phyloP scores from a whole-genome alignment of 2,888 invertebrate species.

The Eupelmus urozonus region DNA sequence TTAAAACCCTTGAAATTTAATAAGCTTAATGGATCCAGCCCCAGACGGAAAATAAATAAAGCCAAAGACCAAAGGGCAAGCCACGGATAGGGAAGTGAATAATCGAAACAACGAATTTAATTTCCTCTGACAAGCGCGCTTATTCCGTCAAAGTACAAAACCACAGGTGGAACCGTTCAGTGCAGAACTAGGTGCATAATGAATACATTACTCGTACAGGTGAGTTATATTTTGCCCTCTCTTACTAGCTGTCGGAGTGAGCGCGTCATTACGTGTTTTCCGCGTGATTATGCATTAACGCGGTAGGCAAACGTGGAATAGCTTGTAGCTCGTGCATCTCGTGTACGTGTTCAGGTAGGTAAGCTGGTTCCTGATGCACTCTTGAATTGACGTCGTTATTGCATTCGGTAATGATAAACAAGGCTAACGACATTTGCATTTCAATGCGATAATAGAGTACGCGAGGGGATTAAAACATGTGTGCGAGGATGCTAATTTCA shows the following conservation, averaged over 20 bases:
- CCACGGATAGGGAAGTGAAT: no score
- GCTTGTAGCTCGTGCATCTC: not conserved
- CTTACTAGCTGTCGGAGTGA: not conserved
- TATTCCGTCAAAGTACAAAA: no score
- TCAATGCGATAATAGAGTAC: not conserved
- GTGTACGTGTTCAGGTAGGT: not conserved
- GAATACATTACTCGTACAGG: not conserved
- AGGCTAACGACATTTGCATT: not conserved
- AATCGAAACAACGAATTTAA: no score
- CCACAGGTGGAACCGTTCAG: not conserved
- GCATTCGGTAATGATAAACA: constrained; percentile 9
- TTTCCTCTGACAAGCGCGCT: no score
- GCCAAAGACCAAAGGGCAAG: no score
- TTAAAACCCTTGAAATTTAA: no score
- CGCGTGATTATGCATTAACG: constrained; percentile 40
- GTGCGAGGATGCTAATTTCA: no score
- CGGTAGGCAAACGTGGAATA: no score
- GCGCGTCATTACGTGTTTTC: constrained; percentile 6
- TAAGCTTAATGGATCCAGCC: no score
- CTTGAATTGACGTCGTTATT: constrained; percentile 3
- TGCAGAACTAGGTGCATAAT: not conserved
- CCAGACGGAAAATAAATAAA: no score
- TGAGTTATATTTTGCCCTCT: constrained; percentile 26
- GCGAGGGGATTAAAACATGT: not conserved
- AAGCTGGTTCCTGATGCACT: not conserved